Evolutionary conservation across 2,113 vertebrate species (phyloP).

Genomic region (Corvus moneduloides): DNA sequence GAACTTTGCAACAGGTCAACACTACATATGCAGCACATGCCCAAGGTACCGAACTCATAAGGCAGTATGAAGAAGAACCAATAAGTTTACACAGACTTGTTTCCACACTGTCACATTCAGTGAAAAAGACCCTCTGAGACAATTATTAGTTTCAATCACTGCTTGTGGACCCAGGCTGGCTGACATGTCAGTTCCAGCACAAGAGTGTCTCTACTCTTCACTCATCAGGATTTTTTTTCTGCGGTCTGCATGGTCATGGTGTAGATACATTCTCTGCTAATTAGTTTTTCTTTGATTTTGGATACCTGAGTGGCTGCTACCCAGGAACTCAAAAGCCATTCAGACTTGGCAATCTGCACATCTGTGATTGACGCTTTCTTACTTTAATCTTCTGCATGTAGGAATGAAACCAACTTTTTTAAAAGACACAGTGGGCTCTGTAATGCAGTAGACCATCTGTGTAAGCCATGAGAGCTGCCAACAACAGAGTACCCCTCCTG

Average conservation of each 20-base stretch:
- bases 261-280: background rate
- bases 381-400: conserved; percentile 42
- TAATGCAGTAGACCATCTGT: conserved; percentile 40
- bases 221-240: background rate
- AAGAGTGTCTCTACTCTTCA: background rate
- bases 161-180: background rate
- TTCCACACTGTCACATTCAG: background rate
- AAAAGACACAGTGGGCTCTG: conserved; percentile 14
- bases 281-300: conserved; percentile 31
- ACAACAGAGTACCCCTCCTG: background rate
- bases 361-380: conserved; percentile 35
- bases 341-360: conserved; percentile 21
- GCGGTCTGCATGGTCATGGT: background rate
- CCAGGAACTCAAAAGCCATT: conserved; percentile 1
- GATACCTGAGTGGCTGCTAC: background rate
- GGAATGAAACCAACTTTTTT: conserved; percentile 35
- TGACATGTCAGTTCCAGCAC: background rate
- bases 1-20: background rate
- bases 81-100: background rate
- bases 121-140: background rate
- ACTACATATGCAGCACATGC: background rate
- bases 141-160: background rate
- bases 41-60: background rate
- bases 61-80: background rate
- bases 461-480: conserved; percentile 37